Conservation (phyloP, 2,113 vertebrate species). For the Rattus rattus region DNA sequence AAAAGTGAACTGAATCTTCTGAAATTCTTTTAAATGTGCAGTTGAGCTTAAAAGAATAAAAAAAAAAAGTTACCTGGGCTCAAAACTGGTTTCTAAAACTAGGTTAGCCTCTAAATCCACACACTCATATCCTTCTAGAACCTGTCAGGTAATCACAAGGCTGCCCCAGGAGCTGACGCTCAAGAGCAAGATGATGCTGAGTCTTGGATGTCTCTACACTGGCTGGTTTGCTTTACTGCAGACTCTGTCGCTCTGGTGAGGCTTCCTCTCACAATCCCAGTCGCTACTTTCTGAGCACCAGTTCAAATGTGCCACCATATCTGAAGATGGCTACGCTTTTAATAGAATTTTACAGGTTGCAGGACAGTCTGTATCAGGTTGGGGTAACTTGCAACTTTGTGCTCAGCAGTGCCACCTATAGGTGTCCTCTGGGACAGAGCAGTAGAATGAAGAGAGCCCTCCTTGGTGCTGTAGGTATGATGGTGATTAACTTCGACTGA, state of each 20-base stretch:
- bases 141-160: neutral
- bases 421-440: neutral
- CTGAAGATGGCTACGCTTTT: neutral
- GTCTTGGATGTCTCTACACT: neutral
- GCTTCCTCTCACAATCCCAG: neutral
- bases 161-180: neutral
- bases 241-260: neutral
- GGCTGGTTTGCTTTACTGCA: neutral
- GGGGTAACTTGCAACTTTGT: neutral
- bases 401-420: neutral
- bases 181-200: neutral
- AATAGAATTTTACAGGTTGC: neutral
- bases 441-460: neutral
- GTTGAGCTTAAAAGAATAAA: conserved; percentile 23
- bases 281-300: neutral
- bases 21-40: conserved; percentile 17
- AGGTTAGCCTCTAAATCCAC: neutral
- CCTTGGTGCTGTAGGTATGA: neutral
- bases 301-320: neutral
- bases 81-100: neutral
- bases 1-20: conserved; percentile 15
- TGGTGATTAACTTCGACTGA: neutral
- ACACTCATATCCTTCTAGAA: neutral
- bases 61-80: neutral
- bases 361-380: neutral